A percentile compares a stretch with the other conserved stretches of the same genome.
These are phyloP conservation scores for Polietes domitor DNA, from an alignment of 2,888 invertebrate species.

Conservation along the genomic window DNA sequence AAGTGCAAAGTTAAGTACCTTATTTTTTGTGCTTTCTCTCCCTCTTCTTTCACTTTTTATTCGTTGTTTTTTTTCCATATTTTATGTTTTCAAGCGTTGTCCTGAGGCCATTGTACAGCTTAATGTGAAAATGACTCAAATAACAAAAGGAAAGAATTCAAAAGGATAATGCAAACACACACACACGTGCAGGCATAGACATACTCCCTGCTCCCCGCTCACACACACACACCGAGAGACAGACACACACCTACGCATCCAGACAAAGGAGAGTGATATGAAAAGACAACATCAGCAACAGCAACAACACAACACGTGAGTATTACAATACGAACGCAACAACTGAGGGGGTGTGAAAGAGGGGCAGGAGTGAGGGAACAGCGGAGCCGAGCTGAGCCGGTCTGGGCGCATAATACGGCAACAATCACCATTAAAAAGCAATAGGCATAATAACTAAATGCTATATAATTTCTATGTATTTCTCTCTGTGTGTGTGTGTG, in stretches of 20 bases:
- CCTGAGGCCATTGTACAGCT: conserved; percentile 44
- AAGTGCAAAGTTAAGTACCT: conserved; percentile 61
- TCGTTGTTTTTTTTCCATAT: conserved; percentile 6
- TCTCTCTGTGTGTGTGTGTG: background rate
- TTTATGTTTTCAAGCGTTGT: conserved; percentile 29
- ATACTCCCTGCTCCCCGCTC: too few species aligned
- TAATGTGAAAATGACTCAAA: conserved; percentile 55
- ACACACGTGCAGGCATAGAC: background rate
- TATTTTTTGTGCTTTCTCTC: conserved; percentile 26
- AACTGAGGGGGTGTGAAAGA: conserved; percentile 8
- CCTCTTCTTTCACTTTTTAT: background rate
- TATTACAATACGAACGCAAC: conserved; percentile 25
- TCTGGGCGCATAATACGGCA: conserved; percentile 30
- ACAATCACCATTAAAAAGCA: conserved; percentile 58
- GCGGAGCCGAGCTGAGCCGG: background rate
- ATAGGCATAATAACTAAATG: conserved; percentile 62
- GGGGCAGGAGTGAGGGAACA: background rate
- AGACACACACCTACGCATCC: background rate
- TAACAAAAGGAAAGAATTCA: conserved; percentile 24
- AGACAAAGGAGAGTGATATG: background rate
- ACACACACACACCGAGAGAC: background rate
- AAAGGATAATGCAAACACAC: background rate
- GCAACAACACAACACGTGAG: conserved; percentile 35
- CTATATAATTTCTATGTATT: conserved; percentile 37
- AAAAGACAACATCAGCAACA: conserved; percentile 23